Percentiles rank a stretch among this genome's conserved stretches.
These are phyloP conservation scores for Sander vitreus DNA, from an alignment of 2,113 vertebrate species.

Conservation along the genomic window DNA sequence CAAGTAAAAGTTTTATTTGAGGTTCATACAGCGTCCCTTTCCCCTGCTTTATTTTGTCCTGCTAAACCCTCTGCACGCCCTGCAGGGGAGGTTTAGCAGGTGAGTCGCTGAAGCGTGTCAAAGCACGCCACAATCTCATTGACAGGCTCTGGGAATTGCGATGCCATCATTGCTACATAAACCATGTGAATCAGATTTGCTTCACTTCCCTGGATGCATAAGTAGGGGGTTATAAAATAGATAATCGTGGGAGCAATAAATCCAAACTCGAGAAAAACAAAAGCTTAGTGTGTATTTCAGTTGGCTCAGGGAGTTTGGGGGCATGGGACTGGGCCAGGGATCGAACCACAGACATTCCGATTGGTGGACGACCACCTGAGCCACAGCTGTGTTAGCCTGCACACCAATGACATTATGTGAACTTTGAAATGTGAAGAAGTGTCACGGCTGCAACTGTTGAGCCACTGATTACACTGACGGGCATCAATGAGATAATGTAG, in stretches of 20 bases:
- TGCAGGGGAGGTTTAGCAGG: constrained; percentile 57
- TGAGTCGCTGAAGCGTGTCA: constrained; percentile 55
- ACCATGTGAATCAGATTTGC: constrained; percentile 41
- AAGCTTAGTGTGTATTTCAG: constrained; percentile 6
- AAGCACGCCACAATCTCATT: constrained; percentile 44
- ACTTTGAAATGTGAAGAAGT: constrained; percentile 31
- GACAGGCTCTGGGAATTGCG: constrained; percentile 43
- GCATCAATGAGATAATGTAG: neutral
- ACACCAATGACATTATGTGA: neutral
- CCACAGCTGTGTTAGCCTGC: neutral
- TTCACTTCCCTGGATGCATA: constrained; percentile 4
- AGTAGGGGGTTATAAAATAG: constrained; percentile 8
- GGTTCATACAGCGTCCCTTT: neutral
- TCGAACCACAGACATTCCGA: no score
- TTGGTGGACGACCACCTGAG: no score
- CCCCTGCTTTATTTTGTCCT: constrained; percentile 33
- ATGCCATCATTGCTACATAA: constrained; percentile 17
- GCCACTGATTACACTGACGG: neutral
- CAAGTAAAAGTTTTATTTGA: constrained; percentile 20
- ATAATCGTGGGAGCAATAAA: constrained; percentile 33
- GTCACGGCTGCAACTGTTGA: neutral
- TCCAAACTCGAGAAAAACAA: constrained; percentile 1
- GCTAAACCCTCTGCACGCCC: constrained; percentile 35
- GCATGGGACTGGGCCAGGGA: no score
- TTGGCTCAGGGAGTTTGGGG: neutral